Percentiles rank a stretch among this genome's conserved stretches.
Evolutionary conservation across 2,797 vertebrate species (phyloP).

Genomic region (Tarsius wallacei): DNA sequence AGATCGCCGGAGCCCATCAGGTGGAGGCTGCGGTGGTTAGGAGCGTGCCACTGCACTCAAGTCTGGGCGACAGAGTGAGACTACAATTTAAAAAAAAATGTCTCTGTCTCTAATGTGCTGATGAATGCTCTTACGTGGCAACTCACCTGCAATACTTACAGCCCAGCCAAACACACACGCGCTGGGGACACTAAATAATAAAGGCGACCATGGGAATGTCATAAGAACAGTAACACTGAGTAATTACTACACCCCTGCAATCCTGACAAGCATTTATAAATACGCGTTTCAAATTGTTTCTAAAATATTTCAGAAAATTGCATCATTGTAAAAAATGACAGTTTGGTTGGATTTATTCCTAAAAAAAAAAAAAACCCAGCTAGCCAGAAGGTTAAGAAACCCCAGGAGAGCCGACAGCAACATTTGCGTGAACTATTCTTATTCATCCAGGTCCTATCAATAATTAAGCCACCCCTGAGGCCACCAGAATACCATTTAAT

Average conservation of each 20-base stretch:
- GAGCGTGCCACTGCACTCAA: too few relatives aligned
- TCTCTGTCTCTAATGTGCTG: neutral
- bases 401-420: slow-evolving; percentile 19
- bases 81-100: too few relatives aligned
- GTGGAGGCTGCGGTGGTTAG: too few relatives aligned
- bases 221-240: slow-evolving; percentile 1
- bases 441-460: slow-evolving; percentile 71
- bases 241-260: neutral
- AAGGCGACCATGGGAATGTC: neutral
- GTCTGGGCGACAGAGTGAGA: too few relatives aligned
- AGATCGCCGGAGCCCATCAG: too few relatives aligned
- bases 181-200: neutral
- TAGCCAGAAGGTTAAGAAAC: neutral
- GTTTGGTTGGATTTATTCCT: slow-evolving; percentile 54
- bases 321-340: neutral
- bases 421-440: slow-evolving; percentile 21
- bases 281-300: slow-evolving; percentile 38
- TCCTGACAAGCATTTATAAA: slow-evolving; percentile 29
- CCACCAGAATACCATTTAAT: slow-evolving; percentile 75
- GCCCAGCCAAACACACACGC: neutral
- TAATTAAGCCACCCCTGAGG: slow-evolving; percentile 75
- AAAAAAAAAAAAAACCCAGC: neutral
- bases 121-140: neutral
- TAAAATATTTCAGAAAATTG: slow-evolving; percentile 61
- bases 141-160: neutral